Conservation (phyloP, 2,888 invertebrate species). For the Antitype chi region DNA sequence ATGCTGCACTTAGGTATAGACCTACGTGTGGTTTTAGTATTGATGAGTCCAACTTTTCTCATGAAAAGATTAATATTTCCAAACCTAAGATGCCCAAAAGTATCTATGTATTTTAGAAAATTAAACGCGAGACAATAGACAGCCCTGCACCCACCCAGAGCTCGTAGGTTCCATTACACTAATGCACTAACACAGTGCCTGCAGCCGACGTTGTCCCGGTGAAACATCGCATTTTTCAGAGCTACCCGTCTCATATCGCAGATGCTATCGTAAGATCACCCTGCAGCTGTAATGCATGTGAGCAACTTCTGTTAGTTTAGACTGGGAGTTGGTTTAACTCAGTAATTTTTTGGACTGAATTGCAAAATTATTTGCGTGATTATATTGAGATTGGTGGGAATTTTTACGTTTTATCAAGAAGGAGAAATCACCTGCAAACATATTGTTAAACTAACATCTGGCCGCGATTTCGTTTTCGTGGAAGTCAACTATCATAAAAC, state of each 20-base stretch:
- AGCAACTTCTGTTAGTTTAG: conserved; percentile 6
- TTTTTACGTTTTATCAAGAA: background rate
- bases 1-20: no score
- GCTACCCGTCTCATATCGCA: conserved; percentile 44
- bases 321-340: background rate
- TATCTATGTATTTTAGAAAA: background rate
- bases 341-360: background rate
- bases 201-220: conserved; percentile 50
- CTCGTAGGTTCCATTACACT: conserved; percentile 61
- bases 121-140: conserved; percentile 21
- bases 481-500: no score
- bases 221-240: conserved; percentile 66
- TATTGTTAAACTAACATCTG: background rate
- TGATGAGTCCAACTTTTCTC: background rate
- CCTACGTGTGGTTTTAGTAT: background rate
- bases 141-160: conserved; percentile 33
- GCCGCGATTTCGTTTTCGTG: no score
- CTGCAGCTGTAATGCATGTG: conserved; percentile 30
- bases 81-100: background rate
- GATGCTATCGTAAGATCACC: conserved; percentile 57
- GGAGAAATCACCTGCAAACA: background rate
- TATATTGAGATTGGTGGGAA: background rate
- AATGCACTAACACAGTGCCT: conserved; percentile 64
- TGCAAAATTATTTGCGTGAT: background rate
- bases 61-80: background rate